Conservation (phyloP, 2,113 vertebrate species). For the Phylloscopus whistleri region DNA sequence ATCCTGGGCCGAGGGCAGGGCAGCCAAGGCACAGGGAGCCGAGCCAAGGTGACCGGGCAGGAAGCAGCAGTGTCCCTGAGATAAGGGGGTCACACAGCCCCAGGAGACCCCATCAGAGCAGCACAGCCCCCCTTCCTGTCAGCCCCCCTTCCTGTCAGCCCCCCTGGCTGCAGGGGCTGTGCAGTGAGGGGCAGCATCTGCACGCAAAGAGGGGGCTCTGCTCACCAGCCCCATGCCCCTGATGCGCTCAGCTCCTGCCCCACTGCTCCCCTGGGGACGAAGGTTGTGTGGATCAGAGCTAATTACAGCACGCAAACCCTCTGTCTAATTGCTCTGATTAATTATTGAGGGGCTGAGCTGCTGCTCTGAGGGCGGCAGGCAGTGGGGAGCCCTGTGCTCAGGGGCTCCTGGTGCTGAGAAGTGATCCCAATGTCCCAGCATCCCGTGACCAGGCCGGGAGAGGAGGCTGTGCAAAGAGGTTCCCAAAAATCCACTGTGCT, state of each 20-base stretch:
- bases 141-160: not conserved
- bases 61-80: not conserved
- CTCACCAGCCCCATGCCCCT: accelerated
- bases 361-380: constrained; percentile 52
- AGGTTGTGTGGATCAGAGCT: constrained; percentile 66
- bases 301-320: constrained; percentile 74
- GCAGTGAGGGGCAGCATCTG: not conserved
- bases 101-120: accelerated
- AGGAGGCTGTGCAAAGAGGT: not conserved
- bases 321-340: constrained; percentile 83
- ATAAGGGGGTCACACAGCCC: not conserved
- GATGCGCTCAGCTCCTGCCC: not conserved
- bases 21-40: not conserved
- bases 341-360: constrained; percentile 77
- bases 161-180: not conserved
- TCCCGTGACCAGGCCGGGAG: accelerated
- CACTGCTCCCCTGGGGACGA: not conserved
- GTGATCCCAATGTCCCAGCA: not conserved
- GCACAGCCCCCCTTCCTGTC: not conserved
- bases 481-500: not conserved
- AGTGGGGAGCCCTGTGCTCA: not conserved
- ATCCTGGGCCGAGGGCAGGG: not conserved
- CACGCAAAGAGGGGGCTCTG: not conserved
- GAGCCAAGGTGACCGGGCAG: accelerated
- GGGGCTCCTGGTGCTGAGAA: not conserved